Base-by-base conservation (phyloP, 2,888 invertebrate genomes). In the Harpagoxenus sublaevis region DNA sequence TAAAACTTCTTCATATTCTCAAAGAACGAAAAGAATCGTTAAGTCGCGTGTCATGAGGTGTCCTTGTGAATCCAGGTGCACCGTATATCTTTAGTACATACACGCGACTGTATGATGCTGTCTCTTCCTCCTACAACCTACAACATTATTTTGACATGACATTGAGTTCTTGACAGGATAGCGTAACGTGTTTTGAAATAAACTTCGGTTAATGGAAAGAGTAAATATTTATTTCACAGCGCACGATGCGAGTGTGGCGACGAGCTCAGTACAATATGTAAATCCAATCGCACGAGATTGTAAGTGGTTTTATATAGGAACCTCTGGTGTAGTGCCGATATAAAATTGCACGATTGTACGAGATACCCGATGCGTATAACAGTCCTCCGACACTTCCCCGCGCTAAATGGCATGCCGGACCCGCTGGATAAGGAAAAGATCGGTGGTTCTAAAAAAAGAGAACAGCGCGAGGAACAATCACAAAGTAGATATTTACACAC, bases 401-500 rank as follows among this genome's bases (percentile, higher is more conserved):
- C 60, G 60, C 18, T 60, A 48, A 81, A 60, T 81, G 60, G 73
- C 51, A 81, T 23, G 53, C 79, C 35, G 77, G 77, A 42, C 65
- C 65, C 53, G 39, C 12, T 48, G 60, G 73, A 81, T 71, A 71
- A 60, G 79, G 73, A 81, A 71, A 81, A 86, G 89, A 74, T 51
- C 74, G 86, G 84, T 88, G 84, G 66, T 73, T 83, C 84, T 86
- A 86, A 86, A 89, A 90, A 87, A 87, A 90, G 82, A 84, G 84
- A 87, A 73, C 85, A 82, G 81, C 84, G 62, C 84, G 62, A 86
- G 84, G 91, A 89, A 87, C 86, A 89, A 88, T 90, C 89, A 85
- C 85, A 62, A 83, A 86, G 88, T 63, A 83, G 77, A 86, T 91
- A 90, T 91, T 91, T 90, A 91, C 90, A 91, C 89, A 85, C 84